A percentile compares a stretch with the other conserved stretches of the same genome.
These are phyloP conservation scores for Felis catus DNA, from an alignment of 2,113 vertebrate species.

Conservation along the genomic window F.catus_Fca126_mat1.0 CM031420.1:15696001-15696500, in stretches of 20 bases:
- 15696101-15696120: constrained; percentile 70
- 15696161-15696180: constrained; percentile 48
- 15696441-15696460: background rate
- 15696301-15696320: background rate
- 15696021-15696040: constrained; percentile 57
- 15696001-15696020: constrained; percentile 63
- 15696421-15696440: background rate
- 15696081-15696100: constrained; percentile 65
- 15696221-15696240: background rate
- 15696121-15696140: constrained; percentile 43
- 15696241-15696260: background rate
- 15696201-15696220: constrained; percentile 10
- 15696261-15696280: background rate
- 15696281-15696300: background rate
- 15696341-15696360: background rate
- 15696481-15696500: background rate
- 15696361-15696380: background rate
- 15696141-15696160: constrained; percentile 58
- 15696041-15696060: constrained; percentile 50
- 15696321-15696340: background rate
- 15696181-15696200: constrained; percentile 46
- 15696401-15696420: background rate
- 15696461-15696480: background rate
- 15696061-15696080: constrained; percentile 45
- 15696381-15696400: background rate